Evolutionary conservation across 1,140 invertebrate genomes (phyloP), one percentile per base, ranked within the genome.

Genomic region (Aphelinus atriplicis): DNA sequence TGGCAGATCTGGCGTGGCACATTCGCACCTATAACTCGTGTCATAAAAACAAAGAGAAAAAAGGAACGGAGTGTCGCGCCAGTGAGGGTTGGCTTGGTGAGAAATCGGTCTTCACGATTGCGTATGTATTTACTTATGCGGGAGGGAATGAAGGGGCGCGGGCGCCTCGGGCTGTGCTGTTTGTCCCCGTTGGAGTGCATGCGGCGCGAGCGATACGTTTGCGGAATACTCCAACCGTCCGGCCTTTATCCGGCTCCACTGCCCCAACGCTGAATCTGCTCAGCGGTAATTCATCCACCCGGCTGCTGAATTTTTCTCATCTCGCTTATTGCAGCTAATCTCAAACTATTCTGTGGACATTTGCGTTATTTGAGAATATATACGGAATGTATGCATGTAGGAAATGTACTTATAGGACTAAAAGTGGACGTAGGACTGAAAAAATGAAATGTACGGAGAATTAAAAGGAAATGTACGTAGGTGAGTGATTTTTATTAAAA

Each of bases 141-240:
- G 79, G 71, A 67, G 75, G 75, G 79, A 82, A 26, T 84, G 79
- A 81, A 80, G 79, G 81, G 79, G 78, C 78, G 80, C 79, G 80
- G 79, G 77, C 73, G 79, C 77, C 80, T 78, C 78, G 74, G 26
- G 50, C 26, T 46, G 7, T 4, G 78, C 77, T 83, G 85, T 88
- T 87, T 88, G 86, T 87, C 87, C 87, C 85, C 85, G 82, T 87
- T 88, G 85, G 85, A 84, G 85, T 84, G 87, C 85, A 88, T 87
- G 86, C 87, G n/a, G n/a, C n/a, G n/a, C n/a, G n/a, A n/a, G n/a
- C n/a, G 85, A 88, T 87, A 87, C 85, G 84, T 87, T 88, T 88
- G 86, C 85, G 84, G 87, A 88, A 87, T 88, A 82, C 83, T 81
- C 82, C 79, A 77, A 78, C 83, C 84, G 83, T 81, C 26, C 26